Evolutionary conservation across 2,888 invertebrate genomes (phyloP), one percentile per base, ranked within the genome.

Genomic region (Erannis defoliaria): DNA sequence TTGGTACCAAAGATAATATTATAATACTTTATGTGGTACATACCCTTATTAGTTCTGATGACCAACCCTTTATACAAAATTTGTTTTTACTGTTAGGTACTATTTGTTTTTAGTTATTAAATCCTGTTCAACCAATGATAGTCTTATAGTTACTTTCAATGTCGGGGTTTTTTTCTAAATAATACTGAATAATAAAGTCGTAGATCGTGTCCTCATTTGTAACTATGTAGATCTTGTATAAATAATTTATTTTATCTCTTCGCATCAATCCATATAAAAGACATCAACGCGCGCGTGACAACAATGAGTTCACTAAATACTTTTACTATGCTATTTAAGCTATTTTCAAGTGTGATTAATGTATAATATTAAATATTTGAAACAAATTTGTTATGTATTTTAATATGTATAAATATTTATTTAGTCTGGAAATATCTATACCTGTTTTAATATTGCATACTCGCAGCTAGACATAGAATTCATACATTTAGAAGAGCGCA

Each of bases 241-340:
- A 40, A 29, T 12, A 51, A 29, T 40, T 29, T 31, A 51, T 50
- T 10, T 26, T 0, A 38, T 5, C 1, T 31, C 21, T 4, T 26
- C 26, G 29, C n/a, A 18, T 68, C 71, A 75, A 71, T 72, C 76
- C 73, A 77, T 87, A 81, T 72, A 83, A 85, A 86, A 85, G 88
- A 87, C 83, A 81, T 86, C 80, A 87, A 87, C 88, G 87, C 79
- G 77, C 70, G 49, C 49, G n/a, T n/a, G n/a, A n/a, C n/a, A n/a
- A 8, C 46, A 29, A 35, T 53, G 10, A 10, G 6, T 62, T 53
- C 33, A 31, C 26, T 1, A 40, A 33, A 49, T 10, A 48, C 23
- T 40, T 46, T n/a, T 54, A 55, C 26, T 48, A 38, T 29, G 40
- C 38, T 16, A 26, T 38, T 26, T 48, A 38, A 18, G 51, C 38